phyloP scores from a whole-genome alignment of 2,888 invertebrate genomes.

The Tortricodes alternella region DNA sequence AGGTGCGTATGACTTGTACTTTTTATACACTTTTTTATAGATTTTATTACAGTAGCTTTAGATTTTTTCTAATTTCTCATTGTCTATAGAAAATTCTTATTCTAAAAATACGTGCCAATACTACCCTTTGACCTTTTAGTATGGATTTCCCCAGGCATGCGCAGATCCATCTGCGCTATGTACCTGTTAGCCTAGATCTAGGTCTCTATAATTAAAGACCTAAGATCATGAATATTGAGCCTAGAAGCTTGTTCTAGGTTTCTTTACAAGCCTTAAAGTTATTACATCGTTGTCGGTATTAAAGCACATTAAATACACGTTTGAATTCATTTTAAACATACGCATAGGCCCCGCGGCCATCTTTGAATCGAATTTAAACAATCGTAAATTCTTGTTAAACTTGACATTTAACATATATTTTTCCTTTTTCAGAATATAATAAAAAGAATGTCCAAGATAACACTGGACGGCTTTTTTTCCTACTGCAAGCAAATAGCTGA shows the following conservation, averaged over 20 bases:
- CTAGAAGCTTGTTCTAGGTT: too few relatives aligned
- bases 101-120: too few relatives aligned
- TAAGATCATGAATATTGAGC: too few relatives aligned
- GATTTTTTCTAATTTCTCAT: constrained; percentile 34
- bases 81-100: too few relatives aligned
- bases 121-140: constrained; percentile 41
- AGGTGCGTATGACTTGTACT: constrained; percentile 41
- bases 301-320: too few relatives aligned
- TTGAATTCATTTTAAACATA: too few relatives aligned
- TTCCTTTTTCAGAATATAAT: constrained; percentile 74
- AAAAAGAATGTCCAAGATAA: constrained; percentile 76
- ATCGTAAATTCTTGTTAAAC: too few relatives aligned
- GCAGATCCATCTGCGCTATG: constrained; percentile 38
- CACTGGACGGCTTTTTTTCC: constrained; percentile 81
- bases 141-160: constrained; percentile 46
- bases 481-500: constrained; percentile 83
- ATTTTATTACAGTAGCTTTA: constrained; percentile 33
- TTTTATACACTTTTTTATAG: constrained; percentile 27
- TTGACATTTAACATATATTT: constrained; percentile 43
- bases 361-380: too few relatives aligned
- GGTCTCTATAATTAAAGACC: too few relatives aligned
- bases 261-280: too few relatives aligned
- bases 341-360: too few relatives aligned
- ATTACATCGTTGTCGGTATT: too few relatives aligned
- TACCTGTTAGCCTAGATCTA: constrained; percentile 6